Evolutionary conservation across 2,113 vertebrate species (phyloP).

Genomic region (Azemiops feae): DNA sequence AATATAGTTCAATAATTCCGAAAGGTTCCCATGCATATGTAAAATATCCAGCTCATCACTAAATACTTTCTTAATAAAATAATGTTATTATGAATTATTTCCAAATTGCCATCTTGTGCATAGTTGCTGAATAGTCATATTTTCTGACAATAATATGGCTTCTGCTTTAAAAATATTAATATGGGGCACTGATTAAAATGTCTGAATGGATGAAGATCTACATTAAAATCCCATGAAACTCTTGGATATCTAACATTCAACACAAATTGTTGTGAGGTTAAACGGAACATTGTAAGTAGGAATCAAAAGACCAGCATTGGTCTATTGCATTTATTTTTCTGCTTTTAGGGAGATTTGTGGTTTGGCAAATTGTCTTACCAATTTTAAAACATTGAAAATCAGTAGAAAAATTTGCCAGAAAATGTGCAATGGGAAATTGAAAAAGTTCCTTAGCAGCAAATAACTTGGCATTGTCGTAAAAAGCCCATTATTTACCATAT

Average conservation of each 20-base stretch:
- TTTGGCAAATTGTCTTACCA: neutral
- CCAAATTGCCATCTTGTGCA: neutral
- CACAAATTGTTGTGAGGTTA: neutral
- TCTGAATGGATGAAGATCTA: neutral
- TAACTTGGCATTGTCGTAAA: neutral
- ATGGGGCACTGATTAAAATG: neutral
- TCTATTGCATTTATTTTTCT: neutral
- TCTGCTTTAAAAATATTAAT: neutral
- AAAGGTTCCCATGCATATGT: neutral
- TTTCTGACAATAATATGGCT: neutral
- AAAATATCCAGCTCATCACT: neutral
- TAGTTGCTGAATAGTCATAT: neutral
- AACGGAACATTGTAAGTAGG: neutral
- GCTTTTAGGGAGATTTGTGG: neutral
- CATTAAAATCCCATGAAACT: neutral
- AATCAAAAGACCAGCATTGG: neutral
- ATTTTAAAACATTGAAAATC: neutral
- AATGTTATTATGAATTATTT: neutral
- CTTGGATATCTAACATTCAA: neutral
- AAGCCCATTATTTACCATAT: neutral
- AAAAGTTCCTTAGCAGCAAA: neutral
- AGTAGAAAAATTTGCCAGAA: neutral
- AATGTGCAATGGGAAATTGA: neutral
- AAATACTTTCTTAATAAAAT: neutral
- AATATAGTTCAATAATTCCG: neutral